A percentile compares a stretch with the other conserved stretches of the same genome.
phyloP scores from a whole-genome alignment of 2,888 invertebrate genomes.

The Mesopsocus fuscifrons region DNA sequence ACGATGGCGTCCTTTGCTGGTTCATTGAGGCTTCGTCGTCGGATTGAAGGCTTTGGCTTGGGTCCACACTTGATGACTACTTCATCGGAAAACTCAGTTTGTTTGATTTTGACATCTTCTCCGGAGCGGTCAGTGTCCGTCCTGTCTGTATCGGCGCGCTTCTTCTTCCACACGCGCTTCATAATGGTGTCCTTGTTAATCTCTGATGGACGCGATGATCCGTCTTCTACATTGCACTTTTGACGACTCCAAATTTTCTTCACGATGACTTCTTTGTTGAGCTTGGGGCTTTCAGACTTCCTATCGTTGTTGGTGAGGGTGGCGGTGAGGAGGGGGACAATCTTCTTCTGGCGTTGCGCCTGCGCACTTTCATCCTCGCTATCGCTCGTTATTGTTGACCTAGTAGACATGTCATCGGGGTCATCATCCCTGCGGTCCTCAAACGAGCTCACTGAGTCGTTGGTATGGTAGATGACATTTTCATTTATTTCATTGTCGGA shows the following conservation, averaged over 20 bases:
- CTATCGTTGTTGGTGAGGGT: background rate
- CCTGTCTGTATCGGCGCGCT: background rate
- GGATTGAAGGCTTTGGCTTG: background rate
- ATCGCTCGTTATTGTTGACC: background rate
- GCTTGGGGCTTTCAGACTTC: slow-evolving; percentile 3
- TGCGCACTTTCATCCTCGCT: background rate
- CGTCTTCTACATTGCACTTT: background rate
- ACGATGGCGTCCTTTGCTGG: background rate
- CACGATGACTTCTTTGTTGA: slow-evolving; percentile 5
- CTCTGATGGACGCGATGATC: background rate
- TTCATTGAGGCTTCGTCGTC: background rate
- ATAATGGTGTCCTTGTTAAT: slow-evolving; percentile 7
- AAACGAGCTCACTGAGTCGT: slow-evolving; percentile 2
- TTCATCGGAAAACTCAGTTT: slow-evolving; percentile 5
- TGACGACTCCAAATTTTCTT: slow-evolving; percentile 6
- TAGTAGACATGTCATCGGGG: too few relatives aligned
- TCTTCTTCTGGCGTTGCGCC: background rate
- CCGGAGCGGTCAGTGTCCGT: background rate
- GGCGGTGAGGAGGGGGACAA: slow-evolving; percentile 3
- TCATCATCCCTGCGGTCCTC: background rate
- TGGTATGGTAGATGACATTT: slow-evolving; percentile 4
- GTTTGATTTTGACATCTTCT: slow-evolving; percentile 3
- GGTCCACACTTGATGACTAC: slow-evolving; percentile 8
- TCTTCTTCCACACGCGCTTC: slow-evolving; percentile 2
- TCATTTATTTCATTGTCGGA: background rate